Conservation (phyloP, 2,113 vertebrate genomes). For the Ameiurus melas region DNA sequence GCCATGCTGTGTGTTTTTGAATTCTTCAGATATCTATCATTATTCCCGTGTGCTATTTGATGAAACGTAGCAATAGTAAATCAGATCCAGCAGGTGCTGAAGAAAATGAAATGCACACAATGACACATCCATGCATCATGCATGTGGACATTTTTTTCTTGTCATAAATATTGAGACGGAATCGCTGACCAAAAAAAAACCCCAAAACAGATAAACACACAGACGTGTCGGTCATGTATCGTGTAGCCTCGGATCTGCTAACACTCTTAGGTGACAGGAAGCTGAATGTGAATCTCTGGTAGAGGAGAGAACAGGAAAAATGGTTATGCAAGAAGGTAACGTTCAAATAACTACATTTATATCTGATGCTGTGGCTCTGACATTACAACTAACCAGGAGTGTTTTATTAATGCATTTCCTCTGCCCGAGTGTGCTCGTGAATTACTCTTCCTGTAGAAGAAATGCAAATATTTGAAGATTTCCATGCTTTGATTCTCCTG, state of each 20-base stretch:
- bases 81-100: neutral
- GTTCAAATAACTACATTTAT: neutral
- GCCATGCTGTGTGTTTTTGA: neutral
- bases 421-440: neutral
- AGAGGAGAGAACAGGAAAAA: neutral
- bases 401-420: constrained; percentile 21
- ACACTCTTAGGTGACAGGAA: neutral
- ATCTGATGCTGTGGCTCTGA: neutral
- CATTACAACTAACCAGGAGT: neutral
- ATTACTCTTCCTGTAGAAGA: constrained; percentile 15
- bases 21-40: neutral
- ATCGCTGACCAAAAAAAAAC: neutral
- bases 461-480: neutral
- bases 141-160: neutral
- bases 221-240: neutral
- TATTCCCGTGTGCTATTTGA: neutral
- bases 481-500: neutral
- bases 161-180: neutral
- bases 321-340: neutral
- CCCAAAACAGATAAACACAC: neutral
- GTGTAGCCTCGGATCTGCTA: neutral
- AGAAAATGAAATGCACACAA: neutral
- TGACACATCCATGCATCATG: neutral
- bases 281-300: neutral
- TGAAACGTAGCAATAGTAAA: neutral